Evolutionary conservation across 2,888 invertebrate species (phyloP).

Genomic region (Podotricha telesiphe): DNA sequence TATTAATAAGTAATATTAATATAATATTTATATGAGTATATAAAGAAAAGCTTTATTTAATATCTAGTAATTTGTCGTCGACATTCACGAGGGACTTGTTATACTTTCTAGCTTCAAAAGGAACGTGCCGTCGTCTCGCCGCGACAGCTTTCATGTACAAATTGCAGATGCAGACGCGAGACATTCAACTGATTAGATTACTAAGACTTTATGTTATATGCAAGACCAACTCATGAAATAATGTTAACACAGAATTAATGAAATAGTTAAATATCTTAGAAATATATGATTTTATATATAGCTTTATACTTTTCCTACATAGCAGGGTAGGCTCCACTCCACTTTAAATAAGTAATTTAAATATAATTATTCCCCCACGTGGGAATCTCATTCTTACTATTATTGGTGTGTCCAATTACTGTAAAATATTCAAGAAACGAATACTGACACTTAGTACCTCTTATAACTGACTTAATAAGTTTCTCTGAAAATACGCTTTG

Average conservation of each 20-base stretch:
- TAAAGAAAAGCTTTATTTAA: conserved; percentile 35
- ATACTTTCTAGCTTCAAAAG: conserved; percentile 57
- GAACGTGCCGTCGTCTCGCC: conserved; percentile 51
- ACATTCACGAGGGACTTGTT: conserved; percentile 46
- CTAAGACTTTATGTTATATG: conserved; percentile 12
- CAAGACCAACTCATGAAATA: neutral
- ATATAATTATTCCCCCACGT: too few species aligned
- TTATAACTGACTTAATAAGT: neutral
- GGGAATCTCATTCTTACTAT: too few species aligned
- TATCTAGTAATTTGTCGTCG: conserved; percentile 41
- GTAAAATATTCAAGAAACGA: too few species aligned
- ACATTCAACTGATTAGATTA: conserved; percentile 32
- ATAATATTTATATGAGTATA: conserved; percentile 14
- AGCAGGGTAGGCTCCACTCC: too few species aligned
- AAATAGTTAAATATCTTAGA: neutral
- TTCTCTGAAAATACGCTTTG: neutral
- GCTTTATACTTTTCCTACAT: too few species aligned
- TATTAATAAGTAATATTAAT: neutral
- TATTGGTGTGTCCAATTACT: too few species aligned
- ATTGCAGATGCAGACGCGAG: conserved; percentile 37
- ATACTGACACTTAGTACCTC: neutral
- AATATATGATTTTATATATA: too few species aligned
- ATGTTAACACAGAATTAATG: neutral
- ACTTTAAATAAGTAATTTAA: too few species aligned
- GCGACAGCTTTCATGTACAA: conserved; percentile 55